phyloP scores from a whole-genome alignment of 2,888 invertebrate species.

The Halocaridina rubra region DNA sequence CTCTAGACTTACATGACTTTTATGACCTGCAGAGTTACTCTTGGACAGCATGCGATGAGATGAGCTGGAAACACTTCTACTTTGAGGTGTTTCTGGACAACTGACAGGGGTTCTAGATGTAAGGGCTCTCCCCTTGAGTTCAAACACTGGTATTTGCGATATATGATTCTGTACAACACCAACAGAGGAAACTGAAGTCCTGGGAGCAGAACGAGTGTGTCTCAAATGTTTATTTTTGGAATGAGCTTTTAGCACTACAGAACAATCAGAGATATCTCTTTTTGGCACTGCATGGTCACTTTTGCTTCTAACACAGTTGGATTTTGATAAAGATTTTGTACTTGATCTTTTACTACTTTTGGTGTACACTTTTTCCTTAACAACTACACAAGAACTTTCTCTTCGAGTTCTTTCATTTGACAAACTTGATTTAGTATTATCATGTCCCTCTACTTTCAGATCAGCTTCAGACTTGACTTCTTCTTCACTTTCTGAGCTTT shows the following conservation, averaged over 20 bases:
- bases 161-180: conserved; percentile 24
- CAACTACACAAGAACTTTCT: neutral
- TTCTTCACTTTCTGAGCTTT: neutral
- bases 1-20: neutral
- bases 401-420: conserved; percentile 17
- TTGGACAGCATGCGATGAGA: neutral
- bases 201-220: neutral
- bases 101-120: neutral
- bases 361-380: conserved; percentile 5
- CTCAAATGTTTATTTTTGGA: conserved; percentile 7
- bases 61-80: neutral
- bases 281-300: conserved; percentile 20
- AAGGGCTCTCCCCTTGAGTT: neutral
- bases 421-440: neutral
- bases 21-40: conserved; percentile 5
- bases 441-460: neutral
- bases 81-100: neutral
- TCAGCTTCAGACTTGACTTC: neutral
- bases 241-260: conserved; percentile 7
- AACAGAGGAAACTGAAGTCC: neutral
- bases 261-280: conserved; percentile 15
- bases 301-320: conserved; percentile 25
- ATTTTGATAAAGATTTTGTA: conserved; percentile 48
- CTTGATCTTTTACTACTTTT: conserved; percentile 25
- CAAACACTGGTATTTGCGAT: neutral